These are phyloP conservation scores for Sebastes taczanowskii DNA, from an alignment of 2,797 vertebrate genomes.

Conservation along the genomic window DNA sequence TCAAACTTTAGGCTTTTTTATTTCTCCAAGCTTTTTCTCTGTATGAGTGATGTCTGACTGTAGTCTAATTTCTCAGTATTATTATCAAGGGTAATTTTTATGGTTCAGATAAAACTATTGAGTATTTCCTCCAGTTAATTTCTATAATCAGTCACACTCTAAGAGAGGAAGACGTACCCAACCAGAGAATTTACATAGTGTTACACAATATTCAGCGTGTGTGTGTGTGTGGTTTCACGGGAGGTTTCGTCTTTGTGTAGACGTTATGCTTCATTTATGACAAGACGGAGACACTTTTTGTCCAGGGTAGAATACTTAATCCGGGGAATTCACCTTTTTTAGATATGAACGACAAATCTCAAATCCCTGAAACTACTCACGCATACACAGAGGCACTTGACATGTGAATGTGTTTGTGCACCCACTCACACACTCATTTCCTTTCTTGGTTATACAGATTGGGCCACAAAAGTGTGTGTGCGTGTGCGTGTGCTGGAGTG, in stretches of 20 bases:
- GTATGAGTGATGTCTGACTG: not conserved
- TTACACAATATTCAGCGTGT: slow-evolving; percentile 25
- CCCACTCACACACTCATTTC: slow-evolving; percentile 54
- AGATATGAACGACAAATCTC: slow-evolving; percentile 19
- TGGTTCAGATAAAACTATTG: slow-evolving; percentile 12
- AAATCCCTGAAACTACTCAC: slow-evolving; percentile 38
- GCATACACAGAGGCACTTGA: not conserved
- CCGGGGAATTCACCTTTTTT: slow-evolving; percentile 70
- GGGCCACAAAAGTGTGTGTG: slow-evolving; percentile 32
- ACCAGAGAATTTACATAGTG: slow-evolving; percentile 27
- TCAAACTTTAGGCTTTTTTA: not conserved
- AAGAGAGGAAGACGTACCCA: not conserved
- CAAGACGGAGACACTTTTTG: slow-evolving; percentile 17
- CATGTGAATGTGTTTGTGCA: slow-evolving; percentile 34
- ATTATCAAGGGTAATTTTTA: slow-evolving; percentile 11
- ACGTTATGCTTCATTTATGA: slow-evolving; percentile 40
- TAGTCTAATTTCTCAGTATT: slow-evolving; percentile 1
- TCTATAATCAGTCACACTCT: slow-evolving; percentile 4
- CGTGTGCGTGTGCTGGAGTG: not conserved
- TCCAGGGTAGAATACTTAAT: slow-evolving; percentile 25
- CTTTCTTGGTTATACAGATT: slow-evolving; percentile 57
- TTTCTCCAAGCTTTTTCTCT: not conserved
- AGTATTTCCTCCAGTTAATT: slow-evolving; percentile 3
- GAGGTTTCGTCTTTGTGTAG: slow-evolving; percentile 19
- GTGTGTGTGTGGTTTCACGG: slow-evolving; percentile 24